Conservation (phyloP, 2,797 vertebrate species). For the Sebastes itinus region DNA sequence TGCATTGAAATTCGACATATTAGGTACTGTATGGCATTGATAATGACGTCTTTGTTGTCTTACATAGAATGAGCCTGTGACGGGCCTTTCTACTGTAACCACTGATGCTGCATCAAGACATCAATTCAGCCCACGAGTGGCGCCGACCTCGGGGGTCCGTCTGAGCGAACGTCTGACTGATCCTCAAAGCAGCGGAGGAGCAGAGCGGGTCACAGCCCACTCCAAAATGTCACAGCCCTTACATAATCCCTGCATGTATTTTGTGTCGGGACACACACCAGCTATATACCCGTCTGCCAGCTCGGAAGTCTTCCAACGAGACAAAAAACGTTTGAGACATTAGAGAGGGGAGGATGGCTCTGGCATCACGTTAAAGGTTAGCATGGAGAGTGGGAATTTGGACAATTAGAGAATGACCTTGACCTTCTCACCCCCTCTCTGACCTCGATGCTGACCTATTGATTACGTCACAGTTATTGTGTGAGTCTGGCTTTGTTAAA, state of each 20-base stretch:
- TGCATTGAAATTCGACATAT: neutral
- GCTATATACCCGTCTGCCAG: constrained; percentile 21
- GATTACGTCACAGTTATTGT: constrained; percentile 11
- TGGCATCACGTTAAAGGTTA: constrained; percentile 54
- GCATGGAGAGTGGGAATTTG: constrained; percentile 17
- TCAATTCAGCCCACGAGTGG: constrained; percentile 47
- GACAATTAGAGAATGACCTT: neutral
- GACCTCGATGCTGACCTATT: constrained; percentile 17
- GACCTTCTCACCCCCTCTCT: neutral
- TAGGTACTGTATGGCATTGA: neutral
- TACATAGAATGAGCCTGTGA: neutral
- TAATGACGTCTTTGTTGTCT: constrained; percentile 40
- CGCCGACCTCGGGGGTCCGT: constrained; percentile 32
- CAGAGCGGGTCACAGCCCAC: constrained; percentile 57
- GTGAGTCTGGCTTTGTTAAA: constrained; percentile 23
- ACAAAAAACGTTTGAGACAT: constrained; percentile 72
- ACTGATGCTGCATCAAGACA: constrained; percentile 48
- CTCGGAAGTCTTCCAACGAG: constrained; percentile 22
- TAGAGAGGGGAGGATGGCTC: constrained; percentile 54
- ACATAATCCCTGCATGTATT: constrained; percentile 56
- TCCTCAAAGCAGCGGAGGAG: constrained; percentile 56
- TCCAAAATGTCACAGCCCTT: constrained; percentile 69
- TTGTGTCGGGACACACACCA: constrained; percentile 22
- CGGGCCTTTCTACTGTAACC: neutral
- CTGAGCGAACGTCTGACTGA: constrained; percentile 51